Evolutionary conservation across 2,888 invertebrate species (phyloP).

Genomic region (Ariolimax columbianus): DNA sequence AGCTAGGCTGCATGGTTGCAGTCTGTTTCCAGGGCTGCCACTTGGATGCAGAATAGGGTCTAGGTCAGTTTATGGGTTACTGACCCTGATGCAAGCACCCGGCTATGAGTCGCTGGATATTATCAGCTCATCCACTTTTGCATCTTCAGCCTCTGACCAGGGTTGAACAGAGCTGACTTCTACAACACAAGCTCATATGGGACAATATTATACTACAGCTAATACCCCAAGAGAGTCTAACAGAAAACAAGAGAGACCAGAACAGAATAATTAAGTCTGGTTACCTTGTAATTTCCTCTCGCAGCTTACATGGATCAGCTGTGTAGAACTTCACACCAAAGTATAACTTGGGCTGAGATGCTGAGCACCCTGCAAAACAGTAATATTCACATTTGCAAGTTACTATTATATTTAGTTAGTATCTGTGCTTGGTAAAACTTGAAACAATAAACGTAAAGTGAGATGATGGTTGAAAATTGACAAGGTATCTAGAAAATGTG

Average conservation of each 20-base stretch:
- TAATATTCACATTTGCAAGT: background rate
- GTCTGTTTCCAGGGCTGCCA: too few species aligned
- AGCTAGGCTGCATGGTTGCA: too few species aligned
- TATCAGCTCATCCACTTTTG: too few species aligned
- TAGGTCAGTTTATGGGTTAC: too few species aligned
- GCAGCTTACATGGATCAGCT: slow-evolving; percentile 95
- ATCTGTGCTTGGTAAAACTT: too few species aligned
- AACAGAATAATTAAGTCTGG: background rate
- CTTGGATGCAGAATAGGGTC: too few species aligned
- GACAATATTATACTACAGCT: too few species aligned
- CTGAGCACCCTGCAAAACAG: slow-evolving; percentile 65
- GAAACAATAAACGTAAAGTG: background rate
- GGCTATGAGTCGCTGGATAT: too few species aligned
- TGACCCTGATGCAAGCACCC: too few species aligned
- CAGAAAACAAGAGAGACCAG: background rate
- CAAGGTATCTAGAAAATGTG: background rate
- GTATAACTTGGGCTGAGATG: slow-evolving; percentile 90
- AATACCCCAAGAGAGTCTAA: background rate
- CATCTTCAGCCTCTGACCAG: too few species aligned
- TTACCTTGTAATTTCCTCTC: slow-evolving; percentile 96
- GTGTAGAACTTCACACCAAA: slow-evolving; percentile 98
- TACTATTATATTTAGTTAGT: background rate
- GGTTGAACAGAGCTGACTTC: too few species aligned
- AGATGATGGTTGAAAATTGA: background rate
- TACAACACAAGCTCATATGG: too few species aligned